These are phyloP conservation scores for Forficula auricularia DNA, from an alignment of 1,140 invertebrate genomes.

Conservation along the genomic window DNA sequence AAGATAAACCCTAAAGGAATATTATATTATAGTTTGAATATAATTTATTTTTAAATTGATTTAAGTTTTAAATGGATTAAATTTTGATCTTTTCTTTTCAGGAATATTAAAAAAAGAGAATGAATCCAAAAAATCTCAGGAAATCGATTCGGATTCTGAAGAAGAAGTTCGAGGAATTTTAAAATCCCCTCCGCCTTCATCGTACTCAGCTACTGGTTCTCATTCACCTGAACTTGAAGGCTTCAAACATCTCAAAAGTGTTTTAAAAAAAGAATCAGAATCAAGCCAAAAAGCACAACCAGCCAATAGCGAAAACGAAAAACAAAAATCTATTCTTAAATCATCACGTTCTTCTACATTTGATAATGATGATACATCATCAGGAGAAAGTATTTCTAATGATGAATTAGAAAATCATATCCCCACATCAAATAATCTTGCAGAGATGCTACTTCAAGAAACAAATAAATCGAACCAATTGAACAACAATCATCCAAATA, in stretches of 20 bases:
- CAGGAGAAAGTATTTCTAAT: background rate
- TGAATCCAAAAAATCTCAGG: background rate
- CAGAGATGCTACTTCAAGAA: too few relatives aligned
- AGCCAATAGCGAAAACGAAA: too few relatives aligned
- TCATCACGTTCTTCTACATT: slow-evolving; percentile 25
- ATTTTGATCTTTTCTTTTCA: slow-evolving; percentile 5
- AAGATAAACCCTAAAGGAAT: too few relatives aligned
- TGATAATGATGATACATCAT: slow-evolving; percentile 4
- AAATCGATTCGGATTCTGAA: slow-evolving; percentile 5
- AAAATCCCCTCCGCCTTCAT: slow-evolving; percentile 17
- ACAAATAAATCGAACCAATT: too few relatives aligned
- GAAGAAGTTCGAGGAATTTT: slow-evolving; percentile 32
- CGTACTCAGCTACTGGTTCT: background rate
- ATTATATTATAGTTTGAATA: too few relatives aligned
- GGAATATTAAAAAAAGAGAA: slow-evolving; percentile 19
- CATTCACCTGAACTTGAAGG: slow-evolving; percentile 3
- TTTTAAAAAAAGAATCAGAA: slow-evolving; percentile 20
- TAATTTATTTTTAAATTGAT: too few relatives aligned
- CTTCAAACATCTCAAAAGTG: slow-evolving; percentile 14
- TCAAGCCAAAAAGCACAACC: too few relatives aligned
- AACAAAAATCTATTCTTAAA: slow-evolving; percentile 18
- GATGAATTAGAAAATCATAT: background rate
- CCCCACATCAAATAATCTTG: background rate
- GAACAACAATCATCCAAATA: too few relatives aligned
- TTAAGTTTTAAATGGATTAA: too few relatives aligned